phyloP scores from a whole-genome alignment of 2,888 invertebrate species.

The Phortica okadai region DNA sequence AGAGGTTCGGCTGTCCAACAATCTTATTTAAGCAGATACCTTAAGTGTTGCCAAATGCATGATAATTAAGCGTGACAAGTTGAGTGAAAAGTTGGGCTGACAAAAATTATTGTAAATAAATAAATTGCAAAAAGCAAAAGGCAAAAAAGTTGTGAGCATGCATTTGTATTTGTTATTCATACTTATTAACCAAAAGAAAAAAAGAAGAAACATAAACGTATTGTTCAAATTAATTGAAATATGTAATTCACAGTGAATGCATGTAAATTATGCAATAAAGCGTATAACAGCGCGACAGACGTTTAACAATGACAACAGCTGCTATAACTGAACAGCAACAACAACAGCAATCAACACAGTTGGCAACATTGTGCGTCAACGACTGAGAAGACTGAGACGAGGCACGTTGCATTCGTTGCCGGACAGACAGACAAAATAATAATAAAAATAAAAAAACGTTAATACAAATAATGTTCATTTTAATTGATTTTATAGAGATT shows the following conservation, averaged over 20 bases:
- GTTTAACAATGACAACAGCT: conserved; percentile 15
- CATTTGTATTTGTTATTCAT: background rate
- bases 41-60: too few species aligned
- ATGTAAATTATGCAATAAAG: conserved; percentile 20
- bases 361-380: background rate
- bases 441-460: background rate
- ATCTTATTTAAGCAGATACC: background rate
- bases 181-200: background rate
- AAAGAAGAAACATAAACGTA: background rate
- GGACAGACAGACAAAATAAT: background rate
- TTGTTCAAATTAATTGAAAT: conserved; percentile 28
- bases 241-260: conserved; percentile 11
- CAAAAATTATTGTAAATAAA: too few species aligned
- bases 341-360: background rate
- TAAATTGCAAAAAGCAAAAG: too few species aligned
- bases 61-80: too few species aligned
- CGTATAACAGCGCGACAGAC: background rate
- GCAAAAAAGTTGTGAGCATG: too few species aligned
- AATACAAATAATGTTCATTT: background rate
- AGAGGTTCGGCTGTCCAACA: background rate
- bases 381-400: background rate
- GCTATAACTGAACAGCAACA: background rate
- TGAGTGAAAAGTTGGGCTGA: too few species aligned
- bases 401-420: background rate
- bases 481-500: conserved; percentile 25